Percentiles rank a stretch among this genome's conserved stretches.
These are phyloP conservation scores for Lepidurus packardi DNA, from an alignment of 1,140 invertebrate species.

Conservation along the genomic window DNA sequence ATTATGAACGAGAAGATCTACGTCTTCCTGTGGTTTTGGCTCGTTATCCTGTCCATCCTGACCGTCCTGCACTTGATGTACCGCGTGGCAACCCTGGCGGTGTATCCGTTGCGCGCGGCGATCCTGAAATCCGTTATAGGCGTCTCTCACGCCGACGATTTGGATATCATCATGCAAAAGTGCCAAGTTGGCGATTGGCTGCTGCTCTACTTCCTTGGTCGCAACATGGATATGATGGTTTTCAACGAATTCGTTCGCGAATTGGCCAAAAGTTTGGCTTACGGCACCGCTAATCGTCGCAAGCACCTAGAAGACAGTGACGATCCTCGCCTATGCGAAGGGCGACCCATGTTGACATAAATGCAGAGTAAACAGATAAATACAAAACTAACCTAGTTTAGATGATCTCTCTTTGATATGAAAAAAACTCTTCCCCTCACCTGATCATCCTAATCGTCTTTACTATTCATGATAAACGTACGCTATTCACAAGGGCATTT, in stretches of 20 bases:
- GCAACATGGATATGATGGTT: conserved; percentile 66
- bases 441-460: too few species aligned
- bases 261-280: conserved; percentile 60
- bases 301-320: not conserved
- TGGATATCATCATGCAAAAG: conserved; percentile 42
- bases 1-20: conserved; percentile 53
- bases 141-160: conserved; percentile 33
- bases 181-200: conserved; percentile 46
- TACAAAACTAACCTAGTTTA: not conserved
- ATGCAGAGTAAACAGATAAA: not conserved
- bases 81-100: conserved; percentile 53
- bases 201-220: conserved; percentile 43
- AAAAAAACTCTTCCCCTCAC: not conserved
- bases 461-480: too few species aligned
- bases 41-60: conserved; percentile 59
- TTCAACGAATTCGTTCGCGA: conserved; percentile 78
- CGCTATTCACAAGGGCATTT: too few species aligned
- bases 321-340: not conserved
- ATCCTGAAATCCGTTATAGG: conserved; percentile 36
- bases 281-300: not conserved
- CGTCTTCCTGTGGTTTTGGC: conserved; percentile 61
- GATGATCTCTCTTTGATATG: conserved; percentile 3
- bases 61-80: conserved; percentile 56
- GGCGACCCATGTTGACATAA: not conserved
- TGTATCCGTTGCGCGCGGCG: conserved; percentile 38